Evolutionary conservation across 2,113 vertebrate genomes (phyloP), one percentile per base, ranked within the genome.

Genomic region (Cebidichthys violaceus): DNA sequence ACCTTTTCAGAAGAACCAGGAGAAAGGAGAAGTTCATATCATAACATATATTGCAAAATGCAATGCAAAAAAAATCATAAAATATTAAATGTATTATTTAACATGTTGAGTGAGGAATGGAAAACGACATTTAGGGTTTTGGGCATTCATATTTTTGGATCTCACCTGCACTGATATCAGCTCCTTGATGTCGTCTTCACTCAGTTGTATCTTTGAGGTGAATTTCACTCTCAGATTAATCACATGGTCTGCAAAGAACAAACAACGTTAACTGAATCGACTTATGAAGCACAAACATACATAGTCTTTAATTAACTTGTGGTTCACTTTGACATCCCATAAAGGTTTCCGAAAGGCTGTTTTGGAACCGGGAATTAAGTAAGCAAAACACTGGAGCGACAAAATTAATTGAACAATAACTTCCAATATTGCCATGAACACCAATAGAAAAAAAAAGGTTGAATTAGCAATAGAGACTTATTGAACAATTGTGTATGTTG

Each of bases 121-220:
- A 71, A 57, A 39, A 22, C 8, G 37, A 31, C 29, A 31, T 31
- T 31, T 31, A 31, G 29, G 29, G 29, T 31, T 31, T 31, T 2
- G 29, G 2, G 41, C 52, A 9, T 50, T 67, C 6, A 20, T 68
- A 8, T n/a, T 33, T 52, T 6, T 10, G 13, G 7, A 4, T 62
- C 65, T 82, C 29, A 77, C 79, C 79, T 74, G 15, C 4, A 33
- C 33, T 8, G 9, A 27, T 9, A 75, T 47, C 29, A 72, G 17
- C 8, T 83, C 8, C n/a, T 18, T 6, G 7, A 83, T n/a, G 22
- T 72, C 66, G 4, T 66, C 68, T 2, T 83, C 67, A 29, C 74
- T 77, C 22, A 77, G 47, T 1, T 22, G 22, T 2, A 0, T 15
- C 18, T 22, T 9, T 0, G 81, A 71, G n/a, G 37, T 66, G 1